phyloP scores from a whole-genome alignment of 1,140 invertebrate species.

The Uloborus diversus region DNA sequence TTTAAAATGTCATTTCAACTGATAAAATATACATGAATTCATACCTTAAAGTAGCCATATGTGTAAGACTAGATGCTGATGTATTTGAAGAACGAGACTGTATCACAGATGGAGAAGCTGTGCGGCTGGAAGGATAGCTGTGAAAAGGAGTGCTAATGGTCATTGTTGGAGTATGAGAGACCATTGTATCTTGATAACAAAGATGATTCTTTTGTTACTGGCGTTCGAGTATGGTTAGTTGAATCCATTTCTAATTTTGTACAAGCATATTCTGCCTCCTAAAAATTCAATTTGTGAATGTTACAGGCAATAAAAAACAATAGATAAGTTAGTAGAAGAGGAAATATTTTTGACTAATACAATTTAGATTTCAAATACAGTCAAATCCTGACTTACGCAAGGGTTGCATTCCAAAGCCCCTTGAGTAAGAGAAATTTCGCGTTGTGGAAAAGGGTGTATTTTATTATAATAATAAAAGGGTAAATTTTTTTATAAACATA shows the following conservation, averaged over 20 bases:
- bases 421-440: no score
- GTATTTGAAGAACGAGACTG: conserved; percentile 28
- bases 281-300: background rate
- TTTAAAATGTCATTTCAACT: no score
- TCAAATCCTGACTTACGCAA: no score
- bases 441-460: no score
- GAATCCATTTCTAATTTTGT: conserved; percentile 22
- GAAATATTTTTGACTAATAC: no score
- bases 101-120: conserved; percentile 15
- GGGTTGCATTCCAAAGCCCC: no score
- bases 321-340: no score
- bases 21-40: background rate
- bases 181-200: background rate
- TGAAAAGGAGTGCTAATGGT: conserved; percentile 26
- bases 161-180: conserved; percentile 25
- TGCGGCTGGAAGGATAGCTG: conserved; percentile 26
- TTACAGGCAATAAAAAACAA: no score
- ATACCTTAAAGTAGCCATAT: conserved; percentile 58
- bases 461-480: no score
- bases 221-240: background rate
- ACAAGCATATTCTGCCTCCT: conserved; percentile 40
- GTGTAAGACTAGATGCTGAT: conserved; percentile 34
- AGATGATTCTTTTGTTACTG: background rate
- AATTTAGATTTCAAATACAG: no score
- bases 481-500: no score